Base-by-base conservation (phyloP, 1,140 invertebrate genomes). In the Caligus rogercresseyi region DNA sequence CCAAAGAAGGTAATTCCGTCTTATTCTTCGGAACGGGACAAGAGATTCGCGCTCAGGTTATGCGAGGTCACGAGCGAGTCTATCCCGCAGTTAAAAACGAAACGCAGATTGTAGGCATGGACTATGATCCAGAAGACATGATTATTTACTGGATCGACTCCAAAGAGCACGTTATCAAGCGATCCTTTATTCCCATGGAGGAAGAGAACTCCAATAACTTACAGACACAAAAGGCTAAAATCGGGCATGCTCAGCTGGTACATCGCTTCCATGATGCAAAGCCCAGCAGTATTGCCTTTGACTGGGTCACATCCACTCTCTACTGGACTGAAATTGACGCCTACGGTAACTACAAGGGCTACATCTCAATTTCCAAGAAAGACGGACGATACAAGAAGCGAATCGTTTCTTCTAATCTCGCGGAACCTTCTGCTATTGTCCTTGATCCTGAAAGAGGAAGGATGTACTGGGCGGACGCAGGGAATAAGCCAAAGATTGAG, bases 131-230 rank as follows among this genome's bases (percentile, higher is more conserved):
- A 0, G 78, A 78, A 43, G 74, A 77, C 43, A 83, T 89, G 71
- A 88, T 92, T 67, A 72, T 95, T 25, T 95, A 89, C 72, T 96
- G 91, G 89, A 87, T 89, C 0, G 91, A 96, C 70, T 84, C 84
- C 54, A 85, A 85, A 65, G 84, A 91, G 54, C 85, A 85, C 69
- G 85, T 84, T 3, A 91, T 96, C 43, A 92, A 91, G 71, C 78
- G 92, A 3, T 92, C 89, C 0, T 89, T 84, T 68, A 87, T 96
- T 79, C 79, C 92, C 0, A 82, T 85, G 64, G 84, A 86, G 2
- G 74, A 81, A 54, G 74, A 81, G 65, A 83, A 43, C 31, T 43
- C 31, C 7, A 43, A 43, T 43, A 43, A 43, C n/a, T 43, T 43
- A 43, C 31, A 43, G n/a, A 43, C 31, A 43, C n/a, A 11, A 11